Percentiles rank a stretch among this genome's conserved stretches.
Conservation (phyloP, 2,113 vertebrate genomes). For the Seriola rivoliana region DNA sequence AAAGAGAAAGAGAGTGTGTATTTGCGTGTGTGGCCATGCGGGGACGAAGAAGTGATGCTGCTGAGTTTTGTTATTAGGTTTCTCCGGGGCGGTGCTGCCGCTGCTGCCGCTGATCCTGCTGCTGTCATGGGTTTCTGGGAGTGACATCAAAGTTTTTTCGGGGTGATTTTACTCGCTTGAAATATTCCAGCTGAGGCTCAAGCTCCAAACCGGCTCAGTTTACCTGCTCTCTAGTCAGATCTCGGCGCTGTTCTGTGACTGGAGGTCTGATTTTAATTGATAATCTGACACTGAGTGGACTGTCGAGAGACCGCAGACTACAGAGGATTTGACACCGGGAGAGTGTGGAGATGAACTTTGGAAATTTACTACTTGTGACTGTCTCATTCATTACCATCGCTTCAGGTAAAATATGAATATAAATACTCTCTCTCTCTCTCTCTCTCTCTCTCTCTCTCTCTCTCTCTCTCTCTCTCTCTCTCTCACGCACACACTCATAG, state of each 20-base stretch:
- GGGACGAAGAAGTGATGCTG: slow-evolving; percentile 67
- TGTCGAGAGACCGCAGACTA: slow-evolving; percentile 34
- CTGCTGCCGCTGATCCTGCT: slow-evolving; percentile 53
- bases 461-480: not conserved
- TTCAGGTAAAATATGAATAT: slow-evolving; percentile 69
- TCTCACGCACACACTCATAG: not conserved
- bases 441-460: not conserved
- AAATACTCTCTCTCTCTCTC: not conserved
- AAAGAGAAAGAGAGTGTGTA: not conserved
- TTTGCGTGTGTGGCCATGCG: slow-evolving; percentile 34
- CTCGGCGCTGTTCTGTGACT: not conserved
- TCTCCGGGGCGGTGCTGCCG: slow-evolving; percentile 60
- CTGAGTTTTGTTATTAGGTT: slow-evolving; percentile 63
- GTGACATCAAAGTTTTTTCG: slow-evolving; percentile 68
- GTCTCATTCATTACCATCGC: slow-evolving; percentile 56
- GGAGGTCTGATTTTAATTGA: slow-evolving; percentile 25
- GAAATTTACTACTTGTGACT: slow-evolving; percentile 70
- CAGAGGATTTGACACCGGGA: slow-evolving; percentile 40
- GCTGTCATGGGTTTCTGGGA: slow-evolving; percentile 58
- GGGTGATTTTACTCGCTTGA: slow-evolving; percentile 57
- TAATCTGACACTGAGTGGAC: slow-evolving; percentile 28
- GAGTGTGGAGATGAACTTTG: slow-evolving; percentile 77
- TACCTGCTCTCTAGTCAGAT: not conserved
- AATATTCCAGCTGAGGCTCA: slow-evolving; percentile 53
- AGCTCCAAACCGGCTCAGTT: not conserved